Percentiles rank a stretch among this genome's conserved stretches.
Evolutionary conservation across 2,888 invertebrate species (phyloP).

Genomic region (Synanthedon tipuliformis): DNA sequence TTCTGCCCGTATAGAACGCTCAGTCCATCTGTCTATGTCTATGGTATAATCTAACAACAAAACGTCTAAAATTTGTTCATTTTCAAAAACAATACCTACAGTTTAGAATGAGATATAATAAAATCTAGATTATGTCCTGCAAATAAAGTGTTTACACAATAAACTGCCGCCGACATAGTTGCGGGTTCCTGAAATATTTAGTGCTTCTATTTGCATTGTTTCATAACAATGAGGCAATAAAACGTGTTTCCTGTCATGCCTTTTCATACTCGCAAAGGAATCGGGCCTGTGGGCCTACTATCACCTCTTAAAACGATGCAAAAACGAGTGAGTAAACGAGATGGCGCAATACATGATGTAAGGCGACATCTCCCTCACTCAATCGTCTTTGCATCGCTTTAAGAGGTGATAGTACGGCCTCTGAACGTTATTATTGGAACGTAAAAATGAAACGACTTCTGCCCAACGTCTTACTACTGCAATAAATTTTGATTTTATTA

Average conservation of each 20-base stretch:
- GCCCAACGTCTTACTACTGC: neutral
- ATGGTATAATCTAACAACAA: too few species aligned
- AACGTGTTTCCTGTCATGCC: neutral
- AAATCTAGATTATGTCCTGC: neutral
- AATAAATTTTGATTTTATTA: neutral
- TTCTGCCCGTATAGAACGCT: too few species aligned
- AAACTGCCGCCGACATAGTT: neutral
- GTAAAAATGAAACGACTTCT: constrained; percentile 7
- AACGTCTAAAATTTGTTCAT: neutral
- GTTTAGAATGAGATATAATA: neutral
- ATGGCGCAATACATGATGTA: too few species aligned
- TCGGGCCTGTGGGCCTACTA: too few species aligned
- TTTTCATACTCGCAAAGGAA: neutral
- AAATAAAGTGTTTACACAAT: neutral
- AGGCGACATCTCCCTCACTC: too few species aligned
- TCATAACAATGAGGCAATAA: neutral
- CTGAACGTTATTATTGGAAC: constrained; percentile 11
- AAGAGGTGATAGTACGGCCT: too few species aligned
- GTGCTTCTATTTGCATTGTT: neutral
- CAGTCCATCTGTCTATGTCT: too few species aligned
- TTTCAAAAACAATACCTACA: neutral
- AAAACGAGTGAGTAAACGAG: too few species aligned
- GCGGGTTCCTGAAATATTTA: neutral
- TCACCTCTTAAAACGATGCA: too few species aligned
- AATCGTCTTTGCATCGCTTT: too few species aligned